Percentiles rank a stretch among this genome's conserved stretches.
phyloP scores from a whole-genome alignment of 2,113 vertebrate species.

The Saccopteryx leptura region DNA sequence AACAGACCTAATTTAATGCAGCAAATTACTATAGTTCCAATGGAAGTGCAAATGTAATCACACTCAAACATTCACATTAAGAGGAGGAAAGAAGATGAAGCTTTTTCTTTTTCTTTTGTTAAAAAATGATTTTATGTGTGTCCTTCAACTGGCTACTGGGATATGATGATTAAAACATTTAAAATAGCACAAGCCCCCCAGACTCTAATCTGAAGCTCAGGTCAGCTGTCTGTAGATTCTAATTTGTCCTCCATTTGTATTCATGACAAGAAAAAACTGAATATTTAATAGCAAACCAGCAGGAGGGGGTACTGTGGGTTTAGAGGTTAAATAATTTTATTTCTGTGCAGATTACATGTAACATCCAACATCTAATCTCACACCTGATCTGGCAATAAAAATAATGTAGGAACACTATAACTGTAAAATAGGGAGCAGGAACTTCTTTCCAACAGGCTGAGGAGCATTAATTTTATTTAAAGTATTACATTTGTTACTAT shows the following conservation, averaged over 20 bases:
- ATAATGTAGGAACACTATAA: conserved; percentile 77
- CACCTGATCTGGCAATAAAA: conserved; percentile 90
- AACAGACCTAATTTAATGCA: conserved; percentile 88
- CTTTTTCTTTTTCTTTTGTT: conserved; percentile 85
- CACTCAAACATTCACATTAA: conserved; percentile 86
- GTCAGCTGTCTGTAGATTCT: conserved; percentile 99
- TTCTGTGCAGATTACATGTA: conserved; percentile 96
- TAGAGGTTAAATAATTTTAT: conserved; percentile 99
- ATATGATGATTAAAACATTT: conserved; percentile 98
- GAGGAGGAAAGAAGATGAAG: conserved; percentile 68
- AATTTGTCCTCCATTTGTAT: conserved; percentile 99
- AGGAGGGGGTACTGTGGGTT: conserved; percentile 94
- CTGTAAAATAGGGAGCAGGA: conserved; percentile 66
- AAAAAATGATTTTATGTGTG: conserved; percentile 89
- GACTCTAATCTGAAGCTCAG: conserved; percentile 94
- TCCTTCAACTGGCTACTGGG: conserved; percentile 94
- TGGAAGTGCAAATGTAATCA: conserved; percentile 89
- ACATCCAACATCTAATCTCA: conserved; percentile 95
- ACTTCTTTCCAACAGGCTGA: conserved; percentile 10
- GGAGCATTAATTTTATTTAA: conserved; percentile 61
- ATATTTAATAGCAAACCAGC: conserved; percentile 97
- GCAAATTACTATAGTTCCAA: conserved; percentile 88
- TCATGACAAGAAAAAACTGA: conserved; percentile 97
- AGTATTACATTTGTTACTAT: neutral
- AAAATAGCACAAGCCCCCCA: conserved; percentile 92